Evolutionary conservation across 2,797 vertebrate genomes (phyloP).

Genomic region (Liparis tanakae): DNA sequence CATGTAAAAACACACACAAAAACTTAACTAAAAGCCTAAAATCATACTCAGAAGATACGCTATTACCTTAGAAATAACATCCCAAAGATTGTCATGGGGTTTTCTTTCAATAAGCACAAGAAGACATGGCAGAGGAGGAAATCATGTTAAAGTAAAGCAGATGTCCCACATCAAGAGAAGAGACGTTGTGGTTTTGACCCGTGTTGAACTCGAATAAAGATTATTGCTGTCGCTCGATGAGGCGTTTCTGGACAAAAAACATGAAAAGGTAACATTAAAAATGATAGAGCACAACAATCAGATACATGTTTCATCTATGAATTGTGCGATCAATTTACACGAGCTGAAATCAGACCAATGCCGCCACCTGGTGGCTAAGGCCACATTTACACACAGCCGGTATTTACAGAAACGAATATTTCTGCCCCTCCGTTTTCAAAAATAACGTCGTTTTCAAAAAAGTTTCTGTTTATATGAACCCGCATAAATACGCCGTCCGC

Average conservation of each 20-base stretch:
- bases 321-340: fast-evolving
- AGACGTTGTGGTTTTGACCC: constrained; percentile 12
- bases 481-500: too few relatives aligned
- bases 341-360: constrained; percentile 32
- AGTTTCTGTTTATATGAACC: too few relatives aligned
- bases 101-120: constrained; percentile 51
- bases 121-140: constrained; percentile 11
- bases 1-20: background rate
- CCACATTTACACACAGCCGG: too few relatives aligned
- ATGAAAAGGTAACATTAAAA: background rate
- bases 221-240: background rate
- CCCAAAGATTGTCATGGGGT: constrained; percentile 29
- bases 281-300: background rate
- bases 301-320: background rate
- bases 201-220: constrained; percentile 12
- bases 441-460: too few relatives aligned
- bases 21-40: background rate
- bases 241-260: constrained; percentile 4
- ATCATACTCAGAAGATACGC: background rate
- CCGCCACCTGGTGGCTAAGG: constrained; percentile 65
- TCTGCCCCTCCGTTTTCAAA: too few relatives aligned
- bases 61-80: constrained; percentile 39
- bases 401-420: too few relatives aligned
- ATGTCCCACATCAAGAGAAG: constrained; percentile 26
- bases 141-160: constrained; percentile 24